Conservation (phyloP, 2,797 vertebrate species). For the Enteromius viviparus region DNA sequence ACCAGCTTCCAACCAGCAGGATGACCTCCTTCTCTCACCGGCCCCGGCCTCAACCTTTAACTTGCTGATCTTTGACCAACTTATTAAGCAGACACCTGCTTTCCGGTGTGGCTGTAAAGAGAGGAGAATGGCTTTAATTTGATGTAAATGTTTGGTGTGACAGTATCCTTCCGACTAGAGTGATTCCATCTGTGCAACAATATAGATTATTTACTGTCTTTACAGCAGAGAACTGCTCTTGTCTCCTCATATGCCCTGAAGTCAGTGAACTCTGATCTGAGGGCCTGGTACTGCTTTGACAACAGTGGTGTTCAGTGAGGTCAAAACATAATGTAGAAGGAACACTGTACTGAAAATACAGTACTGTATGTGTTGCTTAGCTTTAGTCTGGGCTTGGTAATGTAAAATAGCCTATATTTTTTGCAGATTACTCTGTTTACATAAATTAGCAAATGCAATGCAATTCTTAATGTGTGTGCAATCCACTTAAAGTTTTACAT, state of each 20-base stretch:
- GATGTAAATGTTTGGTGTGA: conserved; percentile 83
- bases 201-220: conserved; percentile 57
- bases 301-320: conserved; percentile 7
- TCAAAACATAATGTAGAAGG: conserved; percentile 3
- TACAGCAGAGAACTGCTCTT: conserved; percentile 42
- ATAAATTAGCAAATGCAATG: neutral
- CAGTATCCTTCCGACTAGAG: conserved; percentile 76
- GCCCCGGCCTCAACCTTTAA: conserved; percentile 92
- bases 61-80: conserved; percentile 99
- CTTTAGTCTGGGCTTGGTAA: neutral
- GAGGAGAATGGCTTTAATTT: conserved; percentile 80
- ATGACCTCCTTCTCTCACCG: conserved; percentile 88
- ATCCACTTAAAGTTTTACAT: neutral
- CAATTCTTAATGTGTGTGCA: neutral
- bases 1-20: conserved; percentile 84
- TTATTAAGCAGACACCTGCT: conserved; percentile 99
- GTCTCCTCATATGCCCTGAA: conserved; percentile 38
- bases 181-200: conserved; percentile 81
- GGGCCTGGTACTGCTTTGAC: conserved; percentile 27
- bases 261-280: conserved; percentile 49
- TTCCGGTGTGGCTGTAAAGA: conserved; percentile 80
- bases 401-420: neutral
- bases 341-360: neutral
- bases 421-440: neutral
- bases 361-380: neutral